These are phyloP conservation scores for Syritta pipiens DNA, from an alignment of 2,888 invertebrate genomes.

Conservation along the genomic window DNA sequence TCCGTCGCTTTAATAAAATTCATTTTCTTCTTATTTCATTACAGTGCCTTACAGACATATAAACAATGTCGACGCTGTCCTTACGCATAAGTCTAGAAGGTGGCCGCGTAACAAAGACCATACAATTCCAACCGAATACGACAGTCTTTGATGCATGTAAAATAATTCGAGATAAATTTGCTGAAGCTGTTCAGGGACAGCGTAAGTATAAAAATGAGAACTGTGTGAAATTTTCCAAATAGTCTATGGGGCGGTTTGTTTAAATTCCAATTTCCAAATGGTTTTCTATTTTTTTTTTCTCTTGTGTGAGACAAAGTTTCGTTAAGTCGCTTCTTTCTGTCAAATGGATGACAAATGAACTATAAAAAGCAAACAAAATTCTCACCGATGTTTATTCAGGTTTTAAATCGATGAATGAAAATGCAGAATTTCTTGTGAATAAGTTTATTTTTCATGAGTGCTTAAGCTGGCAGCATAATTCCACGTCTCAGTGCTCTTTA, in stretches of 20 bases:
- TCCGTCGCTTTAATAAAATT: not conserved
- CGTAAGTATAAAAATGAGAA: conserved; percentile 83
- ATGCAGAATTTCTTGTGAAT: too few species aligned
- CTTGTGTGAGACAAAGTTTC: too few species aligned
- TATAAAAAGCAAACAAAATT: too few species aligned
- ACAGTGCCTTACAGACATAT: conserved; percentile 75
- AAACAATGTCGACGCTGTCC: conserved; percentile 82
- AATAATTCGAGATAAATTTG: conserved; percentile 96
- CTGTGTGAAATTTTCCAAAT: not conserved
- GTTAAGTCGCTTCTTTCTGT: too few species aligned
- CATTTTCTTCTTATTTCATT: conserved; percentile 55
- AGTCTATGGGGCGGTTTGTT: not conserved
- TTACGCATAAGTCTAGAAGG: conserved; percentile 92
- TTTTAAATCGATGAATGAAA: too few species aligned
- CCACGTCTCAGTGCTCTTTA: too few species aligned
- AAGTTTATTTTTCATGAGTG: too few species aligned
- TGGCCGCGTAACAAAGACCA: conserved; percentile 96
- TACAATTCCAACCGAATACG: conserved; percentile 98
- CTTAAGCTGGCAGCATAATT: too few species aligned
- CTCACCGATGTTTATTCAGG: too few species aligned
- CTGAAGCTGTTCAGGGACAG: conserved; percentile 93
- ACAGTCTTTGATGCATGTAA: conserved; percentile 97
- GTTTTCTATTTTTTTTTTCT: too few species aligned
- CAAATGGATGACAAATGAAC: too few species aligned
- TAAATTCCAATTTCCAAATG: conserved; percentile 8